Base-by-base conservation (phyloP, 2,797 vertebrate genomes). In the Acipenser ruthenus region DNA sequence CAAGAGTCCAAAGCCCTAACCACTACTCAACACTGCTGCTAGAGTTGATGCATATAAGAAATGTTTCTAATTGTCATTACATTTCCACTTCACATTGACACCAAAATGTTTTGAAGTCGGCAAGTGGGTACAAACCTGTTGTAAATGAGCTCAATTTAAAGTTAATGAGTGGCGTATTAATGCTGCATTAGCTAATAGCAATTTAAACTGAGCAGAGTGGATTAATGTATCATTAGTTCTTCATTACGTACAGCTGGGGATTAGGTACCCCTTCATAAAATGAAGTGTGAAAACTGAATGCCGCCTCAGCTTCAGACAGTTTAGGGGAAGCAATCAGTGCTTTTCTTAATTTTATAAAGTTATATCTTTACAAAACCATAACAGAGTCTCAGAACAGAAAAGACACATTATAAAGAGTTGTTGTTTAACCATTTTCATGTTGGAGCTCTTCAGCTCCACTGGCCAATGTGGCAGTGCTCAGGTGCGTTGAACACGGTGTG, bases 151-250 rank as follows among this genome's bases (percentile, higher is more conserved):
- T 62, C 79, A 80, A 81, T 87, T 90, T 85, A 88, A 87, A 85
- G 85, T 87, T 90, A 90, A 91, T 89, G 85, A 88, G 85, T 77
- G 75, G 76, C 47, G 76, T 87, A 83, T 87, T 86, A 86, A 87
- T 86, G 88, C 84, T 78, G 86, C 82, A 85, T 87, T 87, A 84
- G 83, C 88, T 84, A 79, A 86, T 82, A 83, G 87, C 83, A 83
- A 88, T 80, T 75, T 83, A 80, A 79, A 87, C 83, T 74, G 71
- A 87, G 83, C 81, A 79, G 80, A 74, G 80, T 83, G 85, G 87
- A 89, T 89, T 89, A 88, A 88, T 82, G 88, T 89, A 89, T 86
- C 86, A 89, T 87, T 88, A 86, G 80, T 77, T 86, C 82, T 83
- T 89, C 83, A 88, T 89, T 88, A 90, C 74, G 75, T 78, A 79